A percentile compares a stretch with the other conserved stretches of the same genome.
Conservation (phyloP, 2,797 vertebrate genomes). For the Gouania willdenowi region DNA sequence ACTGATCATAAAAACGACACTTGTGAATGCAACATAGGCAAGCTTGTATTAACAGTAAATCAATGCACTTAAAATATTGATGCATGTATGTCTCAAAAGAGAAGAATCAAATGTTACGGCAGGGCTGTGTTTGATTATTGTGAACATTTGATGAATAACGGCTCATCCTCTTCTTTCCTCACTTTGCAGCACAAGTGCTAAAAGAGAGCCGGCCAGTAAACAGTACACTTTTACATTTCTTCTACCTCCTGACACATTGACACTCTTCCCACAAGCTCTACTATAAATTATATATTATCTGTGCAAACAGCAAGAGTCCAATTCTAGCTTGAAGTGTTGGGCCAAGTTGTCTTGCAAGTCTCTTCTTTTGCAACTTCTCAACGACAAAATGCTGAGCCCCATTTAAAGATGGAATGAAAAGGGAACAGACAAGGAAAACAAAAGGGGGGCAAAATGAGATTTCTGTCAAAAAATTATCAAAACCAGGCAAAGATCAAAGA, state of each 20-base stretch:
- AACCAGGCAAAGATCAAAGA: slow-evolving; percentile 66
- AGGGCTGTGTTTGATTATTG: slow-evolving; percentile 74
- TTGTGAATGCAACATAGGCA: slow-evolving; percentile 49
- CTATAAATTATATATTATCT: slow-evolving; percentile 83
- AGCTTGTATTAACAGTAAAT: slow-evolving; percentile 73
- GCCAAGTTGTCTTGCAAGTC: slow-evolving; percentile 73
- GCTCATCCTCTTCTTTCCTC: slow-evolving; percentile 40
- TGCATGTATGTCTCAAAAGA: slow-evolving; percentile 64
- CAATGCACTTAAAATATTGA: slow-evolving; percentile 78
- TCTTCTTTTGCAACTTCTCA: slow-evolving; percentile 57
- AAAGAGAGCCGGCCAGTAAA: slow-evolving; percentile 76
- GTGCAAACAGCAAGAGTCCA: slow-evolving; percentile 75
- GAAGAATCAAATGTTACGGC: slow-evolving; percentile 71
- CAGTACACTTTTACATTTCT: slow-evolving; percentile 79
- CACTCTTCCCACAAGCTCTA: slow-evolving; percentile 76
- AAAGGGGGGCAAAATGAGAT: slow-evolving; percentile 59
- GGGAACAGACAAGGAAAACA: slow-evolving; percentile 50
- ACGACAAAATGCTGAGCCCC: slow-evolving; percentile 61
- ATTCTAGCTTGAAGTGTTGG: slow-evolving; percentile 80
- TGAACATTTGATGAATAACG: slow-evolving; percentile 72
- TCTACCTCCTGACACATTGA: slow-evolving; percentile 80
- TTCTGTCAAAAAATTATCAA: slow-evolving; percentile 73
- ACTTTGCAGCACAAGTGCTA: slow-evolving; percentile 41
- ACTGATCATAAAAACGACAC: slow-evolving; percentile 50
- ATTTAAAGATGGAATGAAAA: slow-evolving; percentile 50